These are phyloP conservation scores for Ceratosolen solmsi DNA, from an alignment of 1,140 invertebrate species.

Conservation along the genomic window DNA sequence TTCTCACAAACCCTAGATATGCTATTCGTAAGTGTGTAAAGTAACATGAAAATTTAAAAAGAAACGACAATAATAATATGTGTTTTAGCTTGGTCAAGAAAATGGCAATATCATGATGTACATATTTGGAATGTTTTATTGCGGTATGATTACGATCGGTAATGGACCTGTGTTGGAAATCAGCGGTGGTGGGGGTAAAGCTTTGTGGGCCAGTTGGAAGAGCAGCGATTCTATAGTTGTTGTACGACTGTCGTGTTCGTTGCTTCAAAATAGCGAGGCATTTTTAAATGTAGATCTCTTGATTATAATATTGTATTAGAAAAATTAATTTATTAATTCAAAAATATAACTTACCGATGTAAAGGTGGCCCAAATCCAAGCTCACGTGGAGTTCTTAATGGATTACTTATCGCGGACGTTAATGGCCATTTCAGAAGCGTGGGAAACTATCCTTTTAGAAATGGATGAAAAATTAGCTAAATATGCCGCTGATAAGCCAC, in stretches of 20 bases:
- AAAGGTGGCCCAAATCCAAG: slow-evolving; percentile 69
- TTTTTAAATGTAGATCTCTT: slow-evolving; percentile 61
- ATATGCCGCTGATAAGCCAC: slow-evolving; percentile 86
- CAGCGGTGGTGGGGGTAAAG: slow-evolving; percentile 61
- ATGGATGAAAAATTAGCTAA: slow-evolving; percentile 94
- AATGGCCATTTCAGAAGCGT: slow-evolving; percentile 90
- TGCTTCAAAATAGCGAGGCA: slow-evolving; percentile 64
- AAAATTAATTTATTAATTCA: too few species aligned
- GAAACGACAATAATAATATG: slow-evolving; percentile 6
- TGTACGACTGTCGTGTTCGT: slow-evolving; percentile 62
- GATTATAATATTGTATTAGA: background rate
- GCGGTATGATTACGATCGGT: slow-evolving; percentile 80
- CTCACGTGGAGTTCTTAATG: slow-evolving; percentile 69
- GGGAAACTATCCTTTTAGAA: slow-evolving; percentile 95
- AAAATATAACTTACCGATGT: background rate
- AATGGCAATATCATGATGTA: slow-evolving; percentile 83
- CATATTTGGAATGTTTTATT: slow-evolving; percentile 89
- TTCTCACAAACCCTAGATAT: slow-evolving; percentile 65
- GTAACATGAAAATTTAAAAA: background rate
- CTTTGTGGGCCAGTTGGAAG: slow-evolving; percentile 67
- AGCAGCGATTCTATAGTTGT: slow-evolving; percentile 58
- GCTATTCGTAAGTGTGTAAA: slow-evolving; percentile 65
- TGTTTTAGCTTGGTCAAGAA: slow-evolving; percentile 83
- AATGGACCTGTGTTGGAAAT: slow-evolving; percentile 65
- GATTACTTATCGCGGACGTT: slow-evolving; percentile 85